These are phyloP conservation scores for Argyresthia goedartella DNA, from an alignment of 2,888 invertebrate species.

Conservation along the genomic window DNA sequence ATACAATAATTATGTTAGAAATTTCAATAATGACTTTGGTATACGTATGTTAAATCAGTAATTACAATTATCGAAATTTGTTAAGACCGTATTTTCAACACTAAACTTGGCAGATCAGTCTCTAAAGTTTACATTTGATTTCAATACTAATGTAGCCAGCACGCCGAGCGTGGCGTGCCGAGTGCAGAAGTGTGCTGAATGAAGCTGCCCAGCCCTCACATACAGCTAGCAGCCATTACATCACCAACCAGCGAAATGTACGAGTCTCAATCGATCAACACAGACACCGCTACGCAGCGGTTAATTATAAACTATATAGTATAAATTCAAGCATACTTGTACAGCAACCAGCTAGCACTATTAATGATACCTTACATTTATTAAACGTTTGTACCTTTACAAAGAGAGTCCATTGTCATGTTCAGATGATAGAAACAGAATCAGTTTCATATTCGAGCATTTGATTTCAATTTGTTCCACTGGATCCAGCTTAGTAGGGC, in stretches of 20 bases:
- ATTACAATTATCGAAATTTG: conserved; percentile 3
- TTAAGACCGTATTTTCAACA: conserved; percentile 3
- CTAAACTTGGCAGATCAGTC: conserved; percentile 8
- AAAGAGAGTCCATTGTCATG: conserved; percentile 72
- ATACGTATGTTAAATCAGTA: conserved; percentile 34
- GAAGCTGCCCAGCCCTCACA: no score
- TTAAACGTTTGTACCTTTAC: conserved; percentile 64
- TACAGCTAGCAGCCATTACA: background rate
- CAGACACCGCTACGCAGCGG: conserved; percentile 1
- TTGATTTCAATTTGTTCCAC: conserved; percentile 43
- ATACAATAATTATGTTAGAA: conserved; percentile 59
- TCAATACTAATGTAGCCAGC: conserved; percentile 6
- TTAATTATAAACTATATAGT: conserved; percentile 13
- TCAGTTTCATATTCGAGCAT: conserved; percentile 60
- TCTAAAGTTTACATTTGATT: conserved; percentile 8
- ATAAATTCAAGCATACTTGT: conserved; percentile 39
- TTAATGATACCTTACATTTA: conserved; percentile 55
- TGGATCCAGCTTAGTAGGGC: conserved; percentile 78
- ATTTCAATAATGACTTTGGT: conserved; percentile 64
- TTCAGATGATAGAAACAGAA: conserved; percentile 52
- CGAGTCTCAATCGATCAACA: background rate
- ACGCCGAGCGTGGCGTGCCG: background rate
- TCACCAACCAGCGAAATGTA: background rate
- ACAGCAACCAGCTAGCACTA: conserved; percentile 59
- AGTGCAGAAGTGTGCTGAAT: background rate